phyloP scores from a whole-genome alignment of 2,888 invertebrate genomes.

The Synanthedon vespiformis region DNA sequence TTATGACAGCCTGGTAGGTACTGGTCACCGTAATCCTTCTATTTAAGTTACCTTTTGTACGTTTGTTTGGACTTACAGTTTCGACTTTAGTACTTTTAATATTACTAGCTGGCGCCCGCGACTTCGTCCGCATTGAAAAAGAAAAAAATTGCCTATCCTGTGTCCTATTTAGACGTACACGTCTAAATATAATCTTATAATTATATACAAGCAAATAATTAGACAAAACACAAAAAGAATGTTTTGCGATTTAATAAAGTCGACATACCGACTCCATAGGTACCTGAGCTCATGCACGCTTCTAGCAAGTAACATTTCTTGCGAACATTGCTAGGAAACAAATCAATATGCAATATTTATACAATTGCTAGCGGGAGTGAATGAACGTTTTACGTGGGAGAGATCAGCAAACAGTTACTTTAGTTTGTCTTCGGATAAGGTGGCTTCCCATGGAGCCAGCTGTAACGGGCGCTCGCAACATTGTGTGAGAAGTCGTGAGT shows the following conservation, averaged over 20 bases:
- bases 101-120: too few species aligned
- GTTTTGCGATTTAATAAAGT: too few species aligned
- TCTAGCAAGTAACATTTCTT: neutral
- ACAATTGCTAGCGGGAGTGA: conserved; percentile 2
- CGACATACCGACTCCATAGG: too few species aligned
- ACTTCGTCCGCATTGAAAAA: too few species aligned
- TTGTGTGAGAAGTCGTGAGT: neutral
- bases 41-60: conserved; percentile 5
- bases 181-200: too few species aligned
- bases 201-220: too few species aligned
- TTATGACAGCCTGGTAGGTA: conserved; percentile 10
- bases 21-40: neutral
- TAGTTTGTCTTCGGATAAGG: conserved; percentile 18
- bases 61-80: neutral
- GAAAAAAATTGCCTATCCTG: too few species aligned
- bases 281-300: too few species aligned
- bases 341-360: neutral
- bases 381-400: conserved; percentile 20
- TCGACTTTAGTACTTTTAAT: neutral
- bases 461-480: conserved; percentile 5
- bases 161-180: too few species aligned
- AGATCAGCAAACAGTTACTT: conserved; percentile 24
- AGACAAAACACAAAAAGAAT: too few species aligned
- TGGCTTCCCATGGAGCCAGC: conserved; percentile 14
- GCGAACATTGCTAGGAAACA: conserved; percentile 1